phyloP scores from a whole-genome alignment of 2,113 vertebrate genomes.

The Reinhardtius hippoglossoides region DNA sequence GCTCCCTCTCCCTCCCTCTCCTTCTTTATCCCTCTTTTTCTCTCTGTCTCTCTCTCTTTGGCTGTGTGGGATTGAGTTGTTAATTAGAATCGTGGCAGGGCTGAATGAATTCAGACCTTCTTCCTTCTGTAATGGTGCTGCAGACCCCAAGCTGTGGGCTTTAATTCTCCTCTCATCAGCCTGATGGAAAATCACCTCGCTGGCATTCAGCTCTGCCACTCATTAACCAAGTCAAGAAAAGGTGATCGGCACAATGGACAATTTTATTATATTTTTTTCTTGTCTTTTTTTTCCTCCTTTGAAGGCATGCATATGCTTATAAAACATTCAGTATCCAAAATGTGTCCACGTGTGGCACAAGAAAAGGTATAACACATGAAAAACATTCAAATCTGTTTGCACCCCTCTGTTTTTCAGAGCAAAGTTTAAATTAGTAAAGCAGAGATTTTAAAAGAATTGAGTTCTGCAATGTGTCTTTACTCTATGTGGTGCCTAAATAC shows the following conservation, averaged over 20 bases:
- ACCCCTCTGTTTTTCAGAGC: neutral
- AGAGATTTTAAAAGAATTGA: conserved; percentile 9
- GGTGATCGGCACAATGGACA: conserved; percentile 71
- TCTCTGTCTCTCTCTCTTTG: conserved; percentile 49
- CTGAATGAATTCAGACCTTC: conserved; percentile 84
- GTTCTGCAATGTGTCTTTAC: neutral
- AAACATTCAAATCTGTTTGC: neutral
- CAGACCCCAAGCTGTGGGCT: conserved; percentile 82
- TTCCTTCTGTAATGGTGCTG: conserved; percentile 81
- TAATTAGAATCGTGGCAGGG: conserved; percentile 84
- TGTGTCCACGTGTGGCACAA: conserved; percentile 12
- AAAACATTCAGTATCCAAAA: conserved; percentile 54
- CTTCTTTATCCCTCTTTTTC: neutral
- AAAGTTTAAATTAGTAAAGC: neutral
- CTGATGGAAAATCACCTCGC: conserved; percentile 82
- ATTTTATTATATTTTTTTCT: conserved; percentile 59
- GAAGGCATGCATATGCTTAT: conserved; percentile 48
- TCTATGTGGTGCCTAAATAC: conserved; percentile 46
- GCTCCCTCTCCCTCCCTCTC: conserved; percentile 14
- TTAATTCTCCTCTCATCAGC: conserved; percentile 84
- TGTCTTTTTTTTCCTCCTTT: conserved; percentile 18
- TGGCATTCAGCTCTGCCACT: conserved; percentile 81
- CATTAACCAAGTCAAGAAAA: conserved; percentile 81
- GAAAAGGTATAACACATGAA: neutral
- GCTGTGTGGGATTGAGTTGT: conserved; percentile 80